phyloP scores from a whole-genome alignment of 2,113 vertebrate species.

The Agapornis roseicollis region DNA sequence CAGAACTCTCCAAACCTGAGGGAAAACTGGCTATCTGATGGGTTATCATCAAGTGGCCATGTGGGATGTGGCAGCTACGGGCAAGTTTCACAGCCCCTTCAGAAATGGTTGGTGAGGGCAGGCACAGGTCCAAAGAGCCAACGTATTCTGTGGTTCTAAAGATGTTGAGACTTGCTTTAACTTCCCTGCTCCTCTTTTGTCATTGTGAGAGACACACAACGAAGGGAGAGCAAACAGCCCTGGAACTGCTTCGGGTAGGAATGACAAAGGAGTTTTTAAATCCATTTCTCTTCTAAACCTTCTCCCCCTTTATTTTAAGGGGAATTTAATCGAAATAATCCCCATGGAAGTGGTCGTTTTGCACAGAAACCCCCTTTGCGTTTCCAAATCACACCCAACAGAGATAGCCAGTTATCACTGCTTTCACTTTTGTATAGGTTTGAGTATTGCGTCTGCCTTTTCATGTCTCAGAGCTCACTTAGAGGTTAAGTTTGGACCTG shows the following conservation, averaged over 20 bases:
- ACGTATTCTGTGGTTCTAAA: neutral
- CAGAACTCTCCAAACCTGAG: fast-evolving
- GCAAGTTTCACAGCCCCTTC: neutral
- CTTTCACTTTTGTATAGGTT: neutral
- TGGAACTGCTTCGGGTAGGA: neutral
- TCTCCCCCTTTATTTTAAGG: neutral
- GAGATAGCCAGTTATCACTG: fast-evolving
- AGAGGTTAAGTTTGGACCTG: neutral
- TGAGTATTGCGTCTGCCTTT: neutral
- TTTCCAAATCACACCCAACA: neutral
- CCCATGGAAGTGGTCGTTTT: neutral
- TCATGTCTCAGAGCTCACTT: neutral
- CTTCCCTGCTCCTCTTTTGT: neutral
- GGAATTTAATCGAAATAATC: neutral
- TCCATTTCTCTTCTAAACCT: neutral
- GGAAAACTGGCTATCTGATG: neutral
- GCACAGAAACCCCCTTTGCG: neutral
- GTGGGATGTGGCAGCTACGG: fast-evolving
- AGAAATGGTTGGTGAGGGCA: neutral
- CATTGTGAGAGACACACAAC: neutral
- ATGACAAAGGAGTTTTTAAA: neutral
- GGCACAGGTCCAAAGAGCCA: neutral
- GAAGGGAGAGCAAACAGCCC: neutral
- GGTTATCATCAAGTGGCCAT: neutral
- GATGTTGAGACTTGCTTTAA: neutral